A percentile compares a stretch with the other conserved stretches of the same genome.
Conservation (phyloP, 2,113 vertebrate species). For the Phaethornis superciliosus region DNA sequence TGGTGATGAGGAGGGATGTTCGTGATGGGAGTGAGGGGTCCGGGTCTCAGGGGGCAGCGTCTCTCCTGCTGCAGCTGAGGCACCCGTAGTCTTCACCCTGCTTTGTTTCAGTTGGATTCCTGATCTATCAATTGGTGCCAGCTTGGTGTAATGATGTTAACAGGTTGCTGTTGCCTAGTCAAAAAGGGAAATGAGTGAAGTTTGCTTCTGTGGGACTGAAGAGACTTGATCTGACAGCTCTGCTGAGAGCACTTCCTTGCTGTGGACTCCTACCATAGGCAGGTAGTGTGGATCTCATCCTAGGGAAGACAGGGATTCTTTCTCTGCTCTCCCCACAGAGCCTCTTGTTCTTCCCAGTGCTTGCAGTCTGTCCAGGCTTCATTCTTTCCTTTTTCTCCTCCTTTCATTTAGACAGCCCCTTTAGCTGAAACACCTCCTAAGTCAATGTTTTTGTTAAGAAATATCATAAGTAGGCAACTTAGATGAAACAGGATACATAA, state of each 20-base stretch:
- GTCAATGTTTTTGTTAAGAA: background rate
- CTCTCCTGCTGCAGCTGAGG: rapidly evolving
- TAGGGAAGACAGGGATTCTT: rapidly evolving
- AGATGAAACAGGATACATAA: rapidly evolving
- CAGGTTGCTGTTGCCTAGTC: rapidly evolving
- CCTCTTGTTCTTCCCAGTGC: rapidly evolving
- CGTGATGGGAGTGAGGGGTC: rapidly evolving
- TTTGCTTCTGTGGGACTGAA: background rate
- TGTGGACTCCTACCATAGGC: rapidly evolving
- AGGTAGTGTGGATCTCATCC: too few relatives aligned
- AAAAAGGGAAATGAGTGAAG: background rate
- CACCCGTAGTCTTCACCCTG: rapidly evolving
- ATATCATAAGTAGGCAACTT: background rate
- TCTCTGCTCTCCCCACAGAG: background rate
- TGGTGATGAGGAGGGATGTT: rapidly evolving
- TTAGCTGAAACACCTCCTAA: background rate
- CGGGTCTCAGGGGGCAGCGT: rapidly evolving
- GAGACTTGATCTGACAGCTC: background rate
- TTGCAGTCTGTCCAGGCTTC: background rate
- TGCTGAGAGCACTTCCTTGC: background rate
- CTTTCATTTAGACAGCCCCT: background rate
- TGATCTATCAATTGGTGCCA: rapidly evolving
- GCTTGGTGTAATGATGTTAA: rapidly evolving
- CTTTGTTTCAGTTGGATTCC: rapidly evolving
- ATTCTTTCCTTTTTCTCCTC: background rate